These are phyloP conservation scores for Xyrauchen texanus DNA, from an alignment of 2,113 vertebrate species.

Conservation along the genomic window DNA sequence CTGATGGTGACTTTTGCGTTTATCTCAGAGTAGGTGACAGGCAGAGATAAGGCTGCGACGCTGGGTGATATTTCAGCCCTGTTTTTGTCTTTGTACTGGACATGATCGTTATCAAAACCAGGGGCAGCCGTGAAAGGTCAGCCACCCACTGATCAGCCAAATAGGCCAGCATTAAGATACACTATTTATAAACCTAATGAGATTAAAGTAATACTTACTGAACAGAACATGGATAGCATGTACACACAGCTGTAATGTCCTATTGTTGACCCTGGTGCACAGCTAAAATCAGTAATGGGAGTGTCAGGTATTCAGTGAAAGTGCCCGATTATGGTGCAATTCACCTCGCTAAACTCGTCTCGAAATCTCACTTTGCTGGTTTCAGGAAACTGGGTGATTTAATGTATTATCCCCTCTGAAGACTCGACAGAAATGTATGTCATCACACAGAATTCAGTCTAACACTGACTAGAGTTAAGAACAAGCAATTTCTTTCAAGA, in stretches of 20 bases:
- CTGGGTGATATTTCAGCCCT: constrained; percentile 41
- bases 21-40: constrained; percentile 12
- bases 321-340: too few species aligned
- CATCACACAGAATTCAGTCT: constrained; percentile 3
- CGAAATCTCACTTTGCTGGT: neutral
- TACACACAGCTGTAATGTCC: neutral
- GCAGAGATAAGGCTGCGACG: constrained; percentile 12
- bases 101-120: constrained; percentile 25
- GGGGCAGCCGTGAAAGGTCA: constrained; percentile 46
- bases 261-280: neutral
- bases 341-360: neutral
- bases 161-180: constrained; percentile 14
- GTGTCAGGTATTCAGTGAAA: too few species aligned
- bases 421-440: neutral
- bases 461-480: neutral
- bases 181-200: constrained; percentile 25
- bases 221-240: too few species aligned
- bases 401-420: neutral
- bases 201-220: neutral
- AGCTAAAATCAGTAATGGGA: neutral
- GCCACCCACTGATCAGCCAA: neutral
- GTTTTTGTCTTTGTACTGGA: constrained; percentile 28
- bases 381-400: neutral
- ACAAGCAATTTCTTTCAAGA: neutral
- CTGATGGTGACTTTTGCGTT: constrained; percentile 38